Percentiles rank a stretch among this genome's conserved stretches.
phyloP scores from a whole-genome alignment of 2,113 vertebrate genomes.

The Oncorhynchus keta region DNA sequence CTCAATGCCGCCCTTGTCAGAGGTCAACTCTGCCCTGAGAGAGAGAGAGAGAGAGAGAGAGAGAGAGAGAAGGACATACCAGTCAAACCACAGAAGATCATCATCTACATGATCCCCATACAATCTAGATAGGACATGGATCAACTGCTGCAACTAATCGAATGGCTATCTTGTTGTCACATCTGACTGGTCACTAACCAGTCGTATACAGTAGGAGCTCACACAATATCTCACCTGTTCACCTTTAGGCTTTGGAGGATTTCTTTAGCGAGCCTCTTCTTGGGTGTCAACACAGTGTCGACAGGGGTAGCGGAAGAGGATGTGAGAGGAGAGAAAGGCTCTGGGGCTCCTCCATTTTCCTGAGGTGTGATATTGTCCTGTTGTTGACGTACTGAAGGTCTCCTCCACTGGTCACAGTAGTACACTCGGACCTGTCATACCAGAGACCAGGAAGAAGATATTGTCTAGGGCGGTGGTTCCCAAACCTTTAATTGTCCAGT shows the following conservation, averaged over 20 bases:
- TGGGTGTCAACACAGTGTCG: conserved; percentile 49
- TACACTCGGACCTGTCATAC: conserved; percentile 48
- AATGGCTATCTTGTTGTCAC: too few relatives aligned
- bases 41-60: not conserved
- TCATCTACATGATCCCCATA: not conserved
- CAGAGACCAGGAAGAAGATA: not conserved
- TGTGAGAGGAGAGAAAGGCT: not conserved
- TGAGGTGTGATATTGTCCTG: not conserved
- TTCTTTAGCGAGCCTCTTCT: conserved; percentile 54
- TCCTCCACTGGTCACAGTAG: conserved; percentile 65
- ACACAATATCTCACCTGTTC: conserved; percentile 54
- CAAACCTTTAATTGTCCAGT: too few relatives aligned
- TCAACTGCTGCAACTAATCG: too few relatives aligned
- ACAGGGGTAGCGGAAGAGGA: conserved; percentile 5
- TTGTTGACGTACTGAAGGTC: conserved; percentile 9
- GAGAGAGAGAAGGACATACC: too few relatives aligned
- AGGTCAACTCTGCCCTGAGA: conserved; percentile 68
- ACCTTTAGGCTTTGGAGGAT: conserved; percentile 52
- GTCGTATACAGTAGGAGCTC: too few relatives aligned
- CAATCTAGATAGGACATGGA: not conserved
- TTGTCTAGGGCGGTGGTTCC: too few relatives aligned
- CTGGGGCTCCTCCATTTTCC: not conserved
- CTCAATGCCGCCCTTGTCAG: conserved; percentile 76
- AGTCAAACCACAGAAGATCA: not conserved
- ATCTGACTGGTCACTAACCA: too few relatives aligned